Percentiles rank a stretch among this genome's conserved stretches.
Conservation (phyloP, 2,888 invertebrate genomes). For the Rhorus exstirpatorius region DNA sequence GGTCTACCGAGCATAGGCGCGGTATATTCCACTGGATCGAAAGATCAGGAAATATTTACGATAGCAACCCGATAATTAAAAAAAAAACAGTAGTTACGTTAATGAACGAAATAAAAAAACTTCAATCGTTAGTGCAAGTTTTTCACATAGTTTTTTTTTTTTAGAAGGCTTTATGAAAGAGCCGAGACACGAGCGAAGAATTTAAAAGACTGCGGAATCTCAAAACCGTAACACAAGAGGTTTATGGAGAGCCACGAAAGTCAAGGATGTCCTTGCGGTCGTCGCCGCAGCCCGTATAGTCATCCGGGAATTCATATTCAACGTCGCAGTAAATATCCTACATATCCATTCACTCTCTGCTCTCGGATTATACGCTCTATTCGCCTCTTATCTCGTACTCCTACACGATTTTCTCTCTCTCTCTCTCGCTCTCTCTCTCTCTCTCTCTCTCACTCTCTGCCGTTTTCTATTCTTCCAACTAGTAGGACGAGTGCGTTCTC, state of each 20-base stretch:
- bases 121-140: constrained; percentile 1
- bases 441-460: constrained; percentile 6
- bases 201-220: constrained; percentile 29
- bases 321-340: constrained; percentile 68
- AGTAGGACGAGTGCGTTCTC: constrained; percentile 56
- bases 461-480: constrained; percentile 19
- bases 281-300: constrained; percentile 54
- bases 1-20: constrained; percentile 34
- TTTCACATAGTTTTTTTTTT: constrained; percentile 13
- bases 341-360: constrained; percentile 27
- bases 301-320: constrained; percentile 69
- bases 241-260: constrained; percentile 52
- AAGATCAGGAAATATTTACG: constrained; percentile 43
- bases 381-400: constrained; percentile 24
- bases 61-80: constrained; percentile 17
- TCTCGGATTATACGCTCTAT: constrained; percentile 1
- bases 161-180: background rate
- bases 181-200: constrained; percentile 16
- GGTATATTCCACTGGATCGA: constrained; percentile 21
- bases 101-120: background rate
- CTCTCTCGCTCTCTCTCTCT: constrained; percentile 18
- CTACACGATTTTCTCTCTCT: constrained; percentile 31
- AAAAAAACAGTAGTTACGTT: constrained; percentile 9
- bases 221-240: constrained; percentile 49
- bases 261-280: constrained; percentile 67